Evolutionary conservation across 2,888 invertebrate genomes (phyloP).

Genomic region (Diadegma fenestrale): DNA sequence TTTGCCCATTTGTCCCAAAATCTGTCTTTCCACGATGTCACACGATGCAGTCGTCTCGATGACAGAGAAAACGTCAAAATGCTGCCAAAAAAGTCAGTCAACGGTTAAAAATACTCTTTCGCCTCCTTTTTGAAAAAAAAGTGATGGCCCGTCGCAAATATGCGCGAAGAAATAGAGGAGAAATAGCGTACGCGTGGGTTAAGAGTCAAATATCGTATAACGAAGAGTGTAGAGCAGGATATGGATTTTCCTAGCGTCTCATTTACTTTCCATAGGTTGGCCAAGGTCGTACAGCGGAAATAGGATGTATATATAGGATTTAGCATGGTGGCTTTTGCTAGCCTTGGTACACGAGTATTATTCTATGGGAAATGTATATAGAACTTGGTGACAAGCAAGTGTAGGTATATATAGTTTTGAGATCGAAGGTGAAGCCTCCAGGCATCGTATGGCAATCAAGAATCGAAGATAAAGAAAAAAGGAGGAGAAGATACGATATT

Average conservation of each 20-base stretch:
- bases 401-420: neutral
- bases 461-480: neutral
- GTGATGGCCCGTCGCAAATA: neutral
- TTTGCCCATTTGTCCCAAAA: neutral
- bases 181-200: neutral
- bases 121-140: neutral
- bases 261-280: constrained; percentile 25
- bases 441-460: neutral
- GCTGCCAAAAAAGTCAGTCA: neutral
- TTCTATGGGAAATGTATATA: neutral
- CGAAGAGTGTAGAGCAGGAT: constrained; percentile 45
- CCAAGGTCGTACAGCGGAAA: constrained; percentile 40
- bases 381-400: neutral
- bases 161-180: neutral
- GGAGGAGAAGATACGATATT: neutral
- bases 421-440: neutral
- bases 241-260: constrained; percentile 59
- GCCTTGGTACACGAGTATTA: neutral
- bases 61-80: neutral
- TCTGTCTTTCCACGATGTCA: neutral
- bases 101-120: neutral
- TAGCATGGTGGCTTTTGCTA: neutral
- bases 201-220: constrained; percentile 51
- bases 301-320: constrained; percentile 17
- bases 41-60: neutral